A percentile compares a stretch with the other conserved stretches of the same genome.
These are phyloP conservation scores for Propsilocerus akamusi DNA, from an alignment of 1,140 invertebrate species.

Conservation along the genomic window DNA sequence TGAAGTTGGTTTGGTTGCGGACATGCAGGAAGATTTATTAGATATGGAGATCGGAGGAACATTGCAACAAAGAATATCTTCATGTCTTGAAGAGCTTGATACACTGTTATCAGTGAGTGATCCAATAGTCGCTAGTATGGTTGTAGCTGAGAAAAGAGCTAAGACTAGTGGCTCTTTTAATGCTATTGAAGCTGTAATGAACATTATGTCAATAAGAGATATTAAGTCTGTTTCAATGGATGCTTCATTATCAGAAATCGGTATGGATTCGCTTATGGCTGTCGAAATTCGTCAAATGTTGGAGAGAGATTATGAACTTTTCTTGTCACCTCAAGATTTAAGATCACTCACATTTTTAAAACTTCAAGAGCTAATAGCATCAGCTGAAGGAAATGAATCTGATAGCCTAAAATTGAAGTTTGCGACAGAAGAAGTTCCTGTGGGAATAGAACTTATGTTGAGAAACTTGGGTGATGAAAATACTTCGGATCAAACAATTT, in stretches of 20 bases:
- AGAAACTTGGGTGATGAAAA: slow-evolving; percentile 35
- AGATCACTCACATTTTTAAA: slow-evolving; percentile 37
- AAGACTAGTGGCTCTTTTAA: slow-evolving; percentile 32
- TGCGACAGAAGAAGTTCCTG: slow-evolving; percentile 14
- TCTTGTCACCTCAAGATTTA: slow-evolving; percentile 61
- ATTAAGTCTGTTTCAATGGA: slow-evolving; percentile 39
- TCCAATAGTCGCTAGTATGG: slow-evolving; percentile 56
- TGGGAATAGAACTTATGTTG: slow-evolving; percentile 29
- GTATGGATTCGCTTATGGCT: slow-evolving; percentile 79
- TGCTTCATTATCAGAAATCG: slow-evolving; percentile 62
- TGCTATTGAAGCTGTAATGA: slow-evolving; percentile 41
- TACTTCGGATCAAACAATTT: slow-evolving; percentile 12
- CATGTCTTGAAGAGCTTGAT: slow-evolving; percentile 48
- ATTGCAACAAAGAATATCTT: slow-evolving; percentile 63
- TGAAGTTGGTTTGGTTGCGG: slow-evolving; percentile 54
- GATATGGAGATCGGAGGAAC: slow-evolving; percentile 62
- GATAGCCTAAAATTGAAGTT: slow-evolving; percentile 22
- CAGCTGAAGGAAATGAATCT: slow-evolving; percentile 26
- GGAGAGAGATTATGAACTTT: slow-evolving; percentile 63
- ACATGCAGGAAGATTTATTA: slow-evolving; percentile 61
- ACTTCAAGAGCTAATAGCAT: slow-evolving; percentile 37
- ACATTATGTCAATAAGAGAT: slow-evolving; percentile 37
- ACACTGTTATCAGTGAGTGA: slow-evolving; percentile 43
- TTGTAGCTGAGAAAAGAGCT: slow-evolving; percentile 49
- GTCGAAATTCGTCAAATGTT: slow-evolving; percentile 76